These are phyloP conservation scores for Struthidea cinerea DNA, from an alignment of 2,113 vertebrate genomes.

Conservation along the genomic window DNA sequence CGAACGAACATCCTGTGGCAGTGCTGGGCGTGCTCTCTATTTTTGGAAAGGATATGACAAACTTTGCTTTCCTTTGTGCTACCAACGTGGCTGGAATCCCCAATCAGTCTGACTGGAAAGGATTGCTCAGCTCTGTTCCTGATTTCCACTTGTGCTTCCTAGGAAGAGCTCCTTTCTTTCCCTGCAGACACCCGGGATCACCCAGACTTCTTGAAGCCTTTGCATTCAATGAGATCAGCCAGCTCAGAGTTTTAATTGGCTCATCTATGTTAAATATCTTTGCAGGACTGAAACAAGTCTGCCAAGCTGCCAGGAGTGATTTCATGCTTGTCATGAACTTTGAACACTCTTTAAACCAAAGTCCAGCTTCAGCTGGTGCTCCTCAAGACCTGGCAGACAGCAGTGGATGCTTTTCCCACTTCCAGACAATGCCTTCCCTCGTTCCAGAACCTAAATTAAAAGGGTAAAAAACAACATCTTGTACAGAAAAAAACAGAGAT, in stretches of 20 bases:
- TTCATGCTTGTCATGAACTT: background rate
- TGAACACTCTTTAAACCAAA: background rate
- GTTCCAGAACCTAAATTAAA: background rate
- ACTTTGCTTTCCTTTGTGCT: background rate
- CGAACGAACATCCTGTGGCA: accelerated
- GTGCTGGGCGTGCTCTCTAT: background rate
- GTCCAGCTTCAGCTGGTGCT: background rate
- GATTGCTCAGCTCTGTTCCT: background rate
- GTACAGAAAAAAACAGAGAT: background rate
- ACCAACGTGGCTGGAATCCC: background rate
- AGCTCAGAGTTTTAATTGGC: background rate
- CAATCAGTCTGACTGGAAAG: background rate
- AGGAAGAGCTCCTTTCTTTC: background rate
- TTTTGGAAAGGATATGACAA: background rate
- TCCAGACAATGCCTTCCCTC: background rate
- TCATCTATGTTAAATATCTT: background rate
- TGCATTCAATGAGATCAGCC: background rate
- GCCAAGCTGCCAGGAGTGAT: background rate
- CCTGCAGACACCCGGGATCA: background rate
- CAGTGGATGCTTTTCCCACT: background rate
- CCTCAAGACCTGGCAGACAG: background rate
- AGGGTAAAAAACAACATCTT: background rate
- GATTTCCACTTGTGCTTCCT: background rate
- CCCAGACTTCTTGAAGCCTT: background rate
- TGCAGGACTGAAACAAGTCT: background rate